phyloP scores from a whole-genome alignment of 1,140 invertebrate species.

The Anoplophora glabripennis region DNA sequence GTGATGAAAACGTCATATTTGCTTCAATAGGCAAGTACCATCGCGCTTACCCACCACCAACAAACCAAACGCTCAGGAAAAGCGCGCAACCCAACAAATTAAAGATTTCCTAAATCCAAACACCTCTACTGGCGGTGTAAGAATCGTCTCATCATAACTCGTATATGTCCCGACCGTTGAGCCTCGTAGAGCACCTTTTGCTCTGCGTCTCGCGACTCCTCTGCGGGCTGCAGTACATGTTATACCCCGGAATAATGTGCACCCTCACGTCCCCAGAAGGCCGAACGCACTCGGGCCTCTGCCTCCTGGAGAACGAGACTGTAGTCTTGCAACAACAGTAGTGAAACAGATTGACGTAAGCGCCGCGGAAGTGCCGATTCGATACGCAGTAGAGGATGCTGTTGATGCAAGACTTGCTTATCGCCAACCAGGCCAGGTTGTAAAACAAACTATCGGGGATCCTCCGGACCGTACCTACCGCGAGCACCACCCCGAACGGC shows the following conservation, averaged over 20 bases:
- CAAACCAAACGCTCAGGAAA: too few species aligned
- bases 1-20: too few species aligned
- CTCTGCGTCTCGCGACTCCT: conserved; percentile 48
- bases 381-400: conserved; percentile 65
- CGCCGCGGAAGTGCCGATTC: conserved; percentile 68
- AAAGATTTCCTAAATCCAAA: conserved; percentile 30
- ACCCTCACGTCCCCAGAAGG: conserved; percentile 67
- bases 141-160: conserved; percentile 55
- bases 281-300: conserved; percentile 56
- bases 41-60: too few species aligned
- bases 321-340: conserved; percentile 82
- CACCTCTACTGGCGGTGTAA: conserved; percentile 28
- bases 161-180: conserved; percentile 54
- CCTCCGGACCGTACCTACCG: conserved; percentile 53
- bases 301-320: conserved; percentile 65
- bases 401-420: conserved; percentile 67
- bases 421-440: conserved; percentile 64
- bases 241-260: conserved; percentile 73
- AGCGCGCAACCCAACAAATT: background rate
- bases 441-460: conserved; percentile 58
- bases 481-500: conserved; percentile 61
- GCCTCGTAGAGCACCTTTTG: conserved; percentile 37
- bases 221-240: conserved; percentile 65
- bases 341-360: conserved; percentile 73
- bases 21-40: too few species aligned